phyloP scores from a whole-genome alignment of 1,140 invertebrate genomes.

The Cydia amplana region DNA sequence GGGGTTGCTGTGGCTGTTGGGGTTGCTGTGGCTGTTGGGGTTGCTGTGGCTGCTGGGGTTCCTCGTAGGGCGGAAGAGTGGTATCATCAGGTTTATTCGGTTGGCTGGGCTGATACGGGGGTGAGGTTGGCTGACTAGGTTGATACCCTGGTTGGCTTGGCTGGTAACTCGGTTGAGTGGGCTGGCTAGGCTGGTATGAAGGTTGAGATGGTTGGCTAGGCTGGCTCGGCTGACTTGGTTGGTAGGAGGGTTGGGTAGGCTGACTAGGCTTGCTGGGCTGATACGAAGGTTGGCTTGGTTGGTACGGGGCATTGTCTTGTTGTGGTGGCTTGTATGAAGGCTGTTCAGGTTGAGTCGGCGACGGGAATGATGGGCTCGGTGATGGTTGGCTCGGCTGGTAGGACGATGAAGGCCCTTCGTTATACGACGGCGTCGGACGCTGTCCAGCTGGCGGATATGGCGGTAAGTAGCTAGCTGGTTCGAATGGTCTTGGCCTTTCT shows the following conservation, averaged over 20 bases:
- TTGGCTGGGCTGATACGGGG: slow-evolving; percentile 51
- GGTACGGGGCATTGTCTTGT: slow-evolving; percentile 32
- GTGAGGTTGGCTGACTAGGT: slow-evolving; percentile 47
- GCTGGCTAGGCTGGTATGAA: slow-evolving; percentile 44
- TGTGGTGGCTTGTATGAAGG: slow-evolving; percentile 45
- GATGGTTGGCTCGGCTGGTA: slow-evolving; percentile 51
- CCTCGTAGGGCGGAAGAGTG: slow-evolving; percentile 43
- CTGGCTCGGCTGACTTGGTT: slow-evolving; percentile 51
- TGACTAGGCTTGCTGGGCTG: slow-evolving; percentile 59
- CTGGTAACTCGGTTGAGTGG: slow-evolving; percentile 54
- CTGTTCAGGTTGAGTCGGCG: slow-evolving; percentile 39
- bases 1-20: slow-evolving; percentile 26
- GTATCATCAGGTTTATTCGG: slow-evolving; percentile 46
- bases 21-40: slow-evolving; percentile 25
- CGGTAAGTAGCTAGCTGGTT: slow-evolving; percentile 75
- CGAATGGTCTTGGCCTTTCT: slow-evolving; percentile 84
- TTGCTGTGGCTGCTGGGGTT: slow-evolving; percentile 6
- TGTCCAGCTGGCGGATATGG: slow-evolving; percentile 71
- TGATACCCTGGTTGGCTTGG: slow-evolving; percentile 55
- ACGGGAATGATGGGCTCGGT: slow-evolving; percentile 41
- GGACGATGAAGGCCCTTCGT: slow-evolving; percentile 59
- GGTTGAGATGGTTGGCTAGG: slow-evolving; percentile 52
- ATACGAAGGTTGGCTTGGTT: slow-evolving; percentile 51
- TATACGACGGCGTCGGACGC: slow-evolving; percentile 72
- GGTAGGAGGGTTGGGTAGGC: slow-evolving; percentile 49